Percentiles rank a stretch among this genome's conserved stretches.
Evolutionary conservation across 2,888 invertebrate genomes (phyloP).

Genomic region (Cantharis nigra): DNA sequence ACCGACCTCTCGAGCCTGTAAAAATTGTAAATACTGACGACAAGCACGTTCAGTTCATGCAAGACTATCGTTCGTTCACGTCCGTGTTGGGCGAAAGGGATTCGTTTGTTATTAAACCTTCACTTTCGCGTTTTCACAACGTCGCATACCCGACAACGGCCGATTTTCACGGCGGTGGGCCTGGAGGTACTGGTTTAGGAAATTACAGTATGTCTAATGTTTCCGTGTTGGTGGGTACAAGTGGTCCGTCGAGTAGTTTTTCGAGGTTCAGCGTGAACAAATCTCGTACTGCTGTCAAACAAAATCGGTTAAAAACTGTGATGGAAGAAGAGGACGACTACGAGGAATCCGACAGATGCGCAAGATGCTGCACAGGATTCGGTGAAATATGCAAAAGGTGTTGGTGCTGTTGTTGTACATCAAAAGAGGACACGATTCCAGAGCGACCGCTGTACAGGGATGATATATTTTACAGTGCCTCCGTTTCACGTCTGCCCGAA

Average conservation of each 20-base stretch:
- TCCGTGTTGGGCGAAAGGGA: neutral
- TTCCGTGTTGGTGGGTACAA: neutral
- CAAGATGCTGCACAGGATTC: constrained; percentile 16
- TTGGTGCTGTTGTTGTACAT: constrained; percentile 18
- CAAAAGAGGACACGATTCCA: neutral
- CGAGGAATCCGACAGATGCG: neutral
- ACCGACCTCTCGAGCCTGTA: constrained; percentile 42
- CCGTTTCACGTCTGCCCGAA: constrained; percentile 24
- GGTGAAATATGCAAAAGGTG: neutral
- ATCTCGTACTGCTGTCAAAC: neutral
- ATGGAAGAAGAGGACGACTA: constrained; percentile 32
- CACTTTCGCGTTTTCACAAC: constrained; percentile 27
- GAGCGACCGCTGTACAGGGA: constrained; percentile 65
- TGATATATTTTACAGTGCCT: constrained; percentile 70
- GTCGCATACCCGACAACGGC: constrained; percentile 32
- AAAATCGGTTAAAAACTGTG: constrained; percentile 25
- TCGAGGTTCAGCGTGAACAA: neutral
- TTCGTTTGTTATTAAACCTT: neutral
- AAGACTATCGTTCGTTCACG: neutral
- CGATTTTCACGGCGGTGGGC: constrained; percentile 15
- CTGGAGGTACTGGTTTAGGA: neutral
- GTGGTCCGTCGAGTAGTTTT: neutral
- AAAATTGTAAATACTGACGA: constrained; percentile 7
- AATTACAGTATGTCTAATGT: neutral
- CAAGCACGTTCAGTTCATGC: neutral